phyloP scores from a whole-genome alignment of 2,888 invertebrate genomes.

The Epinotia demarniana region DNA sequence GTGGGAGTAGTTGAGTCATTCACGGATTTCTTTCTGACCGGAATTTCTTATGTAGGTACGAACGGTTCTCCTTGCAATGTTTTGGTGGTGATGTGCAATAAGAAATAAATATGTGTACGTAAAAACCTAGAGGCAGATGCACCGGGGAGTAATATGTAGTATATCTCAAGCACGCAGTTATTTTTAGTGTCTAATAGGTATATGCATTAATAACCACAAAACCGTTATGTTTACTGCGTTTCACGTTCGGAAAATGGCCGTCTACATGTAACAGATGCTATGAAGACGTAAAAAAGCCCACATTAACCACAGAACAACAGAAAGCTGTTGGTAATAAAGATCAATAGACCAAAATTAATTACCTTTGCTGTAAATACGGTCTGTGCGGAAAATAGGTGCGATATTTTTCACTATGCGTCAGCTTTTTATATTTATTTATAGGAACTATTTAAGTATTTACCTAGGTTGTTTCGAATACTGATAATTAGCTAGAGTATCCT shows the following conservation, averaged over 20 bases:
- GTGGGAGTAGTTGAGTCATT: not conserved
- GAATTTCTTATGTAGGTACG: too few species aligned
- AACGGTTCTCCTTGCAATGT: too few species aligned
- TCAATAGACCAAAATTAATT: slow-evolving; percentile 14
- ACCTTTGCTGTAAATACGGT: slow-evolving; percentile 13
- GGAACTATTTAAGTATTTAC: too few species aligned
- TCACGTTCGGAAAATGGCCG: slow-evolving; percentile 48
- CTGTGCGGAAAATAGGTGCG: not conserved
- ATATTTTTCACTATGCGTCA: not conserved
- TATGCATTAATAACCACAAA: slow-evolving; percentile 45
- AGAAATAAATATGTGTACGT: not conserved
- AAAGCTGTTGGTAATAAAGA: slow-evolving; percentile 41
- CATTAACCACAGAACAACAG: slow-evolving; percentile 50
- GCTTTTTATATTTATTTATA: not conserved
- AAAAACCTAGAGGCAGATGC: not conserved
- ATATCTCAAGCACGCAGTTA: slow-evolving; percentile 3
- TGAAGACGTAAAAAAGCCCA: slow-evolving; percentile 55
- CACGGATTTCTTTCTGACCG: slow-evolving; percentile 7
- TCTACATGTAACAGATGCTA: slow-evolving; percentile 56
- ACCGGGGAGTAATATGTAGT: not conserved
- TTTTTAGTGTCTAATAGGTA: not conserved
- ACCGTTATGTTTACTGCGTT: slow-evolving; percentile 51
- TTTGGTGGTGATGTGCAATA: too few species aligned
- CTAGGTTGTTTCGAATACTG: too few species aligned
- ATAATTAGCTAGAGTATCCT: too few species aligned